These are phyloP conservation scores for Chelonus formosanus DNA, from an alignment of 2,888 invertebrate species.

Conservation along the genomic window DNA sequence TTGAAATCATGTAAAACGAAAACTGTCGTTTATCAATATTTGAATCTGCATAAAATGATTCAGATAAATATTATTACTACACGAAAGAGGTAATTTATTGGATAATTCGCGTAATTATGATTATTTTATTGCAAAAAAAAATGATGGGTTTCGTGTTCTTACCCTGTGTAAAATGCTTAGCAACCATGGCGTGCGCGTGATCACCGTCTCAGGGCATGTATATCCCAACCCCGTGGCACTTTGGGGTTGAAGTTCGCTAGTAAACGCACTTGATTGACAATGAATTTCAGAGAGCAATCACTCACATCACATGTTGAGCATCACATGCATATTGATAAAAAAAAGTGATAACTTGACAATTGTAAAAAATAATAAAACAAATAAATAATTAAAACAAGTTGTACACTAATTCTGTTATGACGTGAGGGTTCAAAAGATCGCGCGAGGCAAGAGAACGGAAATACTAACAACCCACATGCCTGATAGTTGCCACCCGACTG, in stretches of 20 bases:
- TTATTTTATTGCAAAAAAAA: no score
- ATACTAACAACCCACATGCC: constrained; percentile 44
- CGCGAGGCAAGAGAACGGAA: constrained; percentile 37
- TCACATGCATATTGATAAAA: background rate
- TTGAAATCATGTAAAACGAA: no score
- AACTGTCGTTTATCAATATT: no score
- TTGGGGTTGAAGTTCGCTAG: constrained; percentile 8
- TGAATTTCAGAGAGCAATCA: constrained; percentile 14
- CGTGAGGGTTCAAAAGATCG: constrained; percentile 22
- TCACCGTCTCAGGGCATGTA: constrained; percentile 48
- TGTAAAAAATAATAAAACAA: background rate
- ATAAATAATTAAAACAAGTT: background rate
- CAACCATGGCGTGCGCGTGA: constrained; percentile 58
- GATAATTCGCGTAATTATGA: no score
- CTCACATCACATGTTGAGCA: constrained; percentile 16
- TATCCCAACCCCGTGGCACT: constrained; percentile 38
- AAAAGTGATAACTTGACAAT: background rate
- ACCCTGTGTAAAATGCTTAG: constrained; percentile 63
- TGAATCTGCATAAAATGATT: no score
- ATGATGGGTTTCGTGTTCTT: constrained; percentile 40
- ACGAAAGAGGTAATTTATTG: no score
- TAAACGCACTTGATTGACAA: constrained; percentile 25
- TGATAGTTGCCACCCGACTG: constrained; percentile 63
- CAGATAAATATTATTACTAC: no score
- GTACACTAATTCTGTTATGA: background rate